These are phyloP conservation scores for Numida meleagris DNA, from an alignment of 2,113 vertebrate genomes.

Conservation along the genomic window DNA sequence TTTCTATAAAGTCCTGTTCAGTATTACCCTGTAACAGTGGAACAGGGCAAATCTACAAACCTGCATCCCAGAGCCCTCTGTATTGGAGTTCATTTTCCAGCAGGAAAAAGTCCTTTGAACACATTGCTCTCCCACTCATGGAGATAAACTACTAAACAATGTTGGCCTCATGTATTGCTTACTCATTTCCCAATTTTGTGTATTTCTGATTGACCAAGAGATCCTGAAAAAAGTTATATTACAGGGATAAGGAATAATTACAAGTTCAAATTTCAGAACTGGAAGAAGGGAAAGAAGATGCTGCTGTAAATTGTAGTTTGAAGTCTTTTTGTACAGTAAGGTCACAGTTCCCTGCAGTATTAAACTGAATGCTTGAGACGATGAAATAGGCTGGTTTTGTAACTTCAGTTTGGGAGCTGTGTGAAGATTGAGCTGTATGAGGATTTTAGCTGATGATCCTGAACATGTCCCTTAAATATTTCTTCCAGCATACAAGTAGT, in stretches of 20 bases:
- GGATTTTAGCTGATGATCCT: background rate
- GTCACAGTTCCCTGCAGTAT: background rate
- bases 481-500: background rate
- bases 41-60: slow-evolving; percentile 4
- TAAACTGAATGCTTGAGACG: background rate
- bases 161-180: background rate
- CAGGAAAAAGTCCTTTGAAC: background rate
- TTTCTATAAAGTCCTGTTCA: background rate
- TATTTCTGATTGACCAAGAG: background rate
- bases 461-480: background rate
- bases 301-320: background rate
- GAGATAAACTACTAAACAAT: slow-evolving; percentile 11
- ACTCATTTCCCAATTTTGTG: background rate
- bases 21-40: background rate
- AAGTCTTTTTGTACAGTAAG: background rate
- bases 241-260: background rate
- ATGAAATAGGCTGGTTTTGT: background rate
- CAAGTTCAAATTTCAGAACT: background rate
- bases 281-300: background rate
- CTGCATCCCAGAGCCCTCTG: background rate
- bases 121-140: background rate
- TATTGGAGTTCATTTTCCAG: slow-evolving; percentile 14
- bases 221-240: background rate
- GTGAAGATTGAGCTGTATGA: background rate
- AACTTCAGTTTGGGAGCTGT: background rate